phyloP scores from a whole-genome alignment of 2,888 invertebrate genomes.

The Venustoraphidia nigricollis region DNA sequence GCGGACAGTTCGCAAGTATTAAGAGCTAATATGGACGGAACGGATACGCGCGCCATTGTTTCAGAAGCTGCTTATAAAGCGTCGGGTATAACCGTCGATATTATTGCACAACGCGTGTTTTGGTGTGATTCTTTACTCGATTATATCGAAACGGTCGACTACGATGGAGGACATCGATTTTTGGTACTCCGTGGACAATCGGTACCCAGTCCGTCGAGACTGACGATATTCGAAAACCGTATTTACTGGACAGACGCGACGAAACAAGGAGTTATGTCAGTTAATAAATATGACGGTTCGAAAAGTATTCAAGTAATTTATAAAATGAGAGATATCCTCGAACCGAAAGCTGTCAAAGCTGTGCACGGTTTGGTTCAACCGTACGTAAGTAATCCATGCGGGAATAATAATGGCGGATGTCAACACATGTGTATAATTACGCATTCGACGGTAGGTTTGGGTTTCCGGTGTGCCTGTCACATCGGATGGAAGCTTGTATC shows the following conservation, averaged over 20 bases:
- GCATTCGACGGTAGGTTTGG: conserved; percentile 50
- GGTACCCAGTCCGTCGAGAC: conserved; percentile 71
- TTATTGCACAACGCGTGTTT: conserved; percentile 77
- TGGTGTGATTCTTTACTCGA: conserved; percentile 95
- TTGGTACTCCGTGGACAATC: conserved; percentile 67
- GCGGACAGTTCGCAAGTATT: conserved; percentile 73
- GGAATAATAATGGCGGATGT: conserved; percentile 76
- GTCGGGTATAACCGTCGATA: conserved; percentile 80
- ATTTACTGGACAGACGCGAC: conserved; percentile 88
- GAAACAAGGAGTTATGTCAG: conserved; percentile 75
- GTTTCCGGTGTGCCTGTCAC: conserved; percentile 82
- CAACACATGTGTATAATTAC: conserved; percentile 91
- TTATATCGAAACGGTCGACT: conserved; percentile 92
- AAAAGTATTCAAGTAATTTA: conserved; percentile 65
- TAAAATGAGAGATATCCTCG: conserved; percentile 62
- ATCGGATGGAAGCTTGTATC: conserved; percentile 66
- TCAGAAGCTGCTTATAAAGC: conserved; percentile 90
- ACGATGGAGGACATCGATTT: conserved; percentile 69
- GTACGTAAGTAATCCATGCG: conserved; percentile 66
- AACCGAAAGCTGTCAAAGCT: conserved; percentile 71
- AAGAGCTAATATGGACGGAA: conserved; percentile 90
- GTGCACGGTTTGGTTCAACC: conserved; percentile 67
- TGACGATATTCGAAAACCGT: conserved; percentile 72
- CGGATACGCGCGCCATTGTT: conserved; percentile 65
- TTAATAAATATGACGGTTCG: conserved; percentile 71